Base-by-base conservation (phyloP, 2,797 vertebrate genomes). In the Salmo trutta region DNA sequence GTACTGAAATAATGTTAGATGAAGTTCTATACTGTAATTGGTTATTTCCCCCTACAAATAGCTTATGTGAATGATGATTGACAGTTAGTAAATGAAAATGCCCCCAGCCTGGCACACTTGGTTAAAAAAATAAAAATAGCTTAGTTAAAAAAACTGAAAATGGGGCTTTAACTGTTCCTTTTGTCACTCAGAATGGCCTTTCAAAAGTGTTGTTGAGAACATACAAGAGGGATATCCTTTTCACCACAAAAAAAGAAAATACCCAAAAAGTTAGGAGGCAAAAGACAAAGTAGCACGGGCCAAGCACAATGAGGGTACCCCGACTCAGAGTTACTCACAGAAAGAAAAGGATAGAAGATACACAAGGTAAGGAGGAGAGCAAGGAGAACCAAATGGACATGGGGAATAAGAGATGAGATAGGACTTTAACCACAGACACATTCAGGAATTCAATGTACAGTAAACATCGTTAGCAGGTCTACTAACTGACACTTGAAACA, bases 281-380 rank as follows among this genome's bases (percentile, higher is more conserved):
- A 79, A 91, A 89, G 87, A 93, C 93, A 94, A 90, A 92, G 92
- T 62, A 75, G 90, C 76, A 89, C 80, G 86, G 89, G 91, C 86
- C 94, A 96, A 93, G 93, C 95, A 94, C 65, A 92, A 75, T 76
- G 77, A 82, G 88, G 77, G 10, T 47, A 10, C 41, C 41, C 41
- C 41, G 10, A 82, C 83, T 84, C 79, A 91, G 90, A 86, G 95
- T 95, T 99, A 99, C 98, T 99, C 97, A 99, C 98, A 97, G 95
- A 96, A 93, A 93, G 91, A 90, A 95, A 96, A 96, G 93, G 92
- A 97, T 89, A 97, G 96, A 91, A 95, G 96, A 96, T 92, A 98
- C 94, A 96, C 96, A 95, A 98, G 97, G 96, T 94, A 96, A 7
- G 53, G 53, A 95, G 96, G 93, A 95, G 96, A 96, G 96, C 95